Conservation (phyloP, 2,888 invertebrate species). For the Flexamia atlantica region DNA sequence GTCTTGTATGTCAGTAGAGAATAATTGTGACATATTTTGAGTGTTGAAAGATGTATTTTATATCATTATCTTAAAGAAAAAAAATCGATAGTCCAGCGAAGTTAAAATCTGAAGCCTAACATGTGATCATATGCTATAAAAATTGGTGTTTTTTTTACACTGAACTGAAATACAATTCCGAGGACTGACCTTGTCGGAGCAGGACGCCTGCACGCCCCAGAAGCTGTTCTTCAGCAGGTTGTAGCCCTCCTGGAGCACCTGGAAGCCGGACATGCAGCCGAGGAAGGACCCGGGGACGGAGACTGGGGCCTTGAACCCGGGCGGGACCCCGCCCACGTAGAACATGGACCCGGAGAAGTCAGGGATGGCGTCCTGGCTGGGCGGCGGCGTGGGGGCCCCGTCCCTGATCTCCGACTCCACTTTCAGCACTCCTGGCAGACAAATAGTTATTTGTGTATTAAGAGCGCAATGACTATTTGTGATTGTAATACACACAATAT, state of each 20-base stretch:
- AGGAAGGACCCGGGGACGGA: conserved; percentile 77
- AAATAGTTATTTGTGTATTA: background rate
- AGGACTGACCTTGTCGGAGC: conserved; percentile 83
- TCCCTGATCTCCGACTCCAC: conserved; percentile 81
- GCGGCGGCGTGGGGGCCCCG: conserved; percentile 82
- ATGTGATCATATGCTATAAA: too few species aligned
- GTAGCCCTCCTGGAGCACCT: conserved; percentile 84
- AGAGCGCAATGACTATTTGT: too few species aligned
- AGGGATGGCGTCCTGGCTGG: conserved; percentile 78
- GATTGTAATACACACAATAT: too few species aligned
- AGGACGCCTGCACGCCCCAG: conserved; percentile 86
- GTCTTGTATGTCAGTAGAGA: too few species aligned
- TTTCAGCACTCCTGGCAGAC: conserved; percentile 79
- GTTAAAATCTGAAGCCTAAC: too few species aligned
- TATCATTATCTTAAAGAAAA: too few species aligned
- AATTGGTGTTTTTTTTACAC: too few species aligned
- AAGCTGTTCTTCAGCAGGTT: conserved; percentile 85
- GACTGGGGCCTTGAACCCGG: conserved; percentile 79
- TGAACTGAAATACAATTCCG: too few species aligned
- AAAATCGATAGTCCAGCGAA: too few species aligned
- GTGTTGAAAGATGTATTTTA: too few species aligned
- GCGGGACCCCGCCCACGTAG: conserved; percentile 92
- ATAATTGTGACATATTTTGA: too few species aligned
- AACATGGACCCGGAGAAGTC: conserved; percentile 84
- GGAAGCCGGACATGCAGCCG: conserved; percentile 90